Conservation (phyloP, 2,113 vertebrate species). For the Xenopus laevis region DNA sequence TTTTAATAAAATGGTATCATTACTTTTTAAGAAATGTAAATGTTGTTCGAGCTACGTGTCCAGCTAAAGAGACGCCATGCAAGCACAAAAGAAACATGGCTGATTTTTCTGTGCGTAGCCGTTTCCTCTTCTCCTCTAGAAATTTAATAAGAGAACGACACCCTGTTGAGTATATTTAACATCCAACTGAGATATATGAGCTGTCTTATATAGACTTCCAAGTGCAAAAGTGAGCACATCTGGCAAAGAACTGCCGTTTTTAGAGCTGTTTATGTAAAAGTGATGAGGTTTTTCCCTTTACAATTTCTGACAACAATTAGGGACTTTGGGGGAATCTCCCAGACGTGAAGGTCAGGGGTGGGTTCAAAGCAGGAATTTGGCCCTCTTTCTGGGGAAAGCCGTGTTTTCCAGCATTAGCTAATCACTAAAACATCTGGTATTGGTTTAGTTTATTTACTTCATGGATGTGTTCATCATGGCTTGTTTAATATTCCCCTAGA, state of each 20-base stretch:
- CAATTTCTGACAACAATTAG: slow-evolving; percentile 48
- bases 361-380: slow-evolving; percentile 58
- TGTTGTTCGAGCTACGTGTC: background rate
- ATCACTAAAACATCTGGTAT: slow-evolving; percentile 64
- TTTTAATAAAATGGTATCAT: no score
- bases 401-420: slow-evolving; percentile 61
- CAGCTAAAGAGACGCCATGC: background rate
- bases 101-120: background rate
- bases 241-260: slow-evolving; percentile 36
- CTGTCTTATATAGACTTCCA: slow-evolving; percentile 26
- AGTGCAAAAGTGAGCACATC: slow-evolving; percentile 44
- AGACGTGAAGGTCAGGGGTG: slow-evolving; percentile 55
- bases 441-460: slow-evolving; percentile 59
- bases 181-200: slow-evolving; percentile 26
- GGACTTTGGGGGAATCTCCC: slow-evolving; percentile 55
- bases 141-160: slow-evolving; percentile 1
- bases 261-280: slow-evolving; percentile 36
- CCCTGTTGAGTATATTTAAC: background rate
- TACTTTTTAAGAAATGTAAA: background rate
- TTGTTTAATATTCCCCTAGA: background rate
- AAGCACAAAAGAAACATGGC: background rate
- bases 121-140: background rate
- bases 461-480: slow-evolving; percentile 1
- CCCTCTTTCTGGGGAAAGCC: slow-evolving; percentile 57
- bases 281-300: slow-evolving; percentile 36